Evolutionary conservation across 2,113 vertebrate species (phyloP).

Genomic region (Erythrolamprus reginae): DNA sequence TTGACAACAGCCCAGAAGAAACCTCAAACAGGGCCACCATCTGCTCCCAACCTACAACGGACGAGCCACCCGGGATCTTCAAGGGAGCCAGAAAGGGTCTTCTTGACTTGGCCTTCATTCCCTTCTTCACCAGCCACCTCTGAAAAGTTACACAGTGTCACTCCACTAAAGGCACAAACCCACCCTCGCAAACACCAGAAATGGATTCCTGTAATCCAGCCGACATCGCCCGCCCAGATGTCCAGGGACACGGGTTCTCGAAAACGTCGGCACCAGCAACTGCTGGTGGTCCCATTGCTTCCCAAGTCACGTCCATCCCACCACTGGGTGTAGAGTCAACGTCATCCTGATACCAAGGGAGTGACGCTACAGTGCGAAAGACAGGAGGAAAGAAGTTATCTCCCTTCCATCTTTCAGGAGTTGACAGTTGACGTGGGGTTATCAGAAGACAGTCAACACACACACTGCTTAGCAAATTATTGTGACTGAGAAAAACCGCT

Average conservation of each 20-base stretch:
- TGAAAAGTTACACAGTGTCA: background rate
- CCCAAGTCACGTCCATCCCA: background rate
- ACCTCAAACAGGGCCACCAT: background rate
- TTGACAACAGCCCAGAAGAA: slow-evolving; percentile 8
- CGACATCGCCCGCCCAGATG: slow-evolving; percentile 4
- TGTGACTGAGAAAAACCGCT: background rate
- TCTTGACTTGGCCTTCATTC: slow-evolving; percentile 49
- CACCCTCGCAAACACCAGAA: accelerated
- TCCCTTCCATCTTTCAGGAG: background rate
- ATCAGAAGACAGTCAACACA: background rate
- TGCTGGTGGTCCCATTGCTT: background rate
- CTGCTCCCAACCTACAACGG: background rate
- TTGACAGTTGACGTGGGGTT: background rate
- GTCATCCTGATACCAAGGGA: background rate
- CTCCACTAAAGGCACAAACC: background rate
- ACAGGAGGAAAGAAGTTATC: accelerated
- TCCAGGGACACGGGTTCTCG: slow-evolving; percentile 22
- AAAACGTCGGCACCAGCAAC: background rate
- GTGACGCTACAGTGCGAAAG: background rate
- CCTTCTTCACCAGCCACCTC: accelerated
- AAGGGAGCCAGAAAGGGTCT: slow-evolving; percentile 21
- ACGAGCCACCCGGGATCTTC: background rate
- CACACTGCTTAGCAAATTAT: background rate
- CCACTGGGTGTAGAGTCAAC: accelerated
- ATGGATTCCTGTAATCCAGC: background rate